Evolutionary conservation across 2,797 vertebrate genomes (phyloP).

Genomic region (Oreortyx pictus): DNA sequence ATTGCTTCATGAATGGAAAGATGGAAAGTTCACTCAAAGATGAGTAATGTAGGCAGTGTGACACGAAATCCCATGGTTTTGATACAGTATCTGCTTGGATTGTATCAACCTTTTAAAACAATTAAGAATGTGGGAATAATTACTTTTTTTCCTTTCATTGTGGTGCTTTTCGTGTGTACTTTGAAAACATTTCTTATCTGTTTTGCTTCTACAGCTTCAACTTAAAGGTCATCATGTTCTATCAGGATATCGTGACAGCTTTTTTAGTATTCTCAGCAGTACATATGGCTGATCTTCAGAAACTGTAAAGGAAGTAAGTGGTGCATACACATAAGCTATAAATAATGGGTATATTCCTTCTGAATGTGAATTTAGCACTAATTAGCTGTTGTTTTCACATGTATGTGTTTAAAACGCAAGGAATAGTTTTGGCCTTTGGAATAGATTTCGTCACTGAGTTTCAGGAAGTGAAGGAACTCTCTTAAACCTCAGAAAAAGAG

Average conservation of each 20-base stretch:
- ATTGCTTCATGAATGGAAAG: not conserved
- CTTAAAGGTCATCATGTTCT: conserved; percentile 31
- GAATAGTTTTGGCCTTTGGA: not conserved
- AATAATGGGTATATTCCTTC: conserved; percentile 19
- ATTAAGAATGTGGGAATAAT: not conserved
- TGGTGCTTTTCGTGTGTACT: not conserved
- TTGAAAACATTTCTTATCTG: not conserved
- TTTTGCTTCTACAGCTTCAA: not conserved
- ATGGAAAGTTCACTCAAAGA: not conserved
- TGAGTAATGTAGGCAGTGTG: not conserved
- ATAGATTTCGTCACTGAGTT: not conserved
- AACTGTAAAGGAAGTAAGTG: not conserved
- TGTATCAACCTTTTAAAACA: not conserved
- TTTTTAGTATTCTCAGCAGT: conserved; percentile 3
- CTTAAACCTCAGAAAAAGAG: not conserved
- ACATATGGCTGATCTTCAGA: not conserved
- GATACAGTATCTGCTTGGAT: conserved; percentile 13
- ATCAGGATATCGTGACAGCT: conserved; percentile 22
- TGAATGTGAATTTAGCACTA: conserved; percentile 33
- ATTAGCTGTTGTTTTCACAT: not conserved
- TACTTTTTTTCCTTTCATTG: not conserved
- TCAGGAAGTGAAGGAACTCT: not conserved
- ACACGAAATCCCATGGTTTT: not conserved
- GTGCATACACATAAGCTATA: not conserved
- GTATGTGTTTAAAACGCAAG: not conserved